Base-by-base conservation (phyloP, 2,113 vertebrate genomes). In the Odobenus rosmarus region DNA sequence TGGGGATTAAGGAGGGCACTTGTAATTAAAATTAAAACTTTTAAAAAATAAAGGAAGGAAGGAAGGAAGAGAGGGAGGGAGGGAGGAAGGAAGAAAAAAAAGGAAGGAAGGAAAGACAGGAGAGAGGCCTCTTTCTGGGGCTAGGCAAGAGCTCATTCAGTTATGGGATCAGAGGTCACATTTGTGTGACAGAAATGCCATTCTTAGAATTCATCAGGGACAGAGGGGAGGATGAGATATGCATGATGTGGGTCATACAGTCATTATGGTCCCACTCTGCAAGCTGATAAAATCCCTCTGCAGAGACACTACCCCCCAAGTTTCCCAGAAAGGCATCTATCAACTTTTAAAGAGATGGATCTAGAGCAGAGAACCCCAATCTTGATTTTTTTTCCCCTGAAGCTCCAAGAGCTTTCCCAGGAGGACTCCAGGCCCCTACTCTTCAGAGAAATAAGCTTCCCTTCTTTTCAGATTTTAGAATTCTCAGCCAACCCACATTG, bases 131-230 rank as follows among this genome's bases (percentile, higher is more conserved):
- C 64, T 31, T 1, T 62, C 19, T 77, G 16, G 14, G 16, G 1
- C 7, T 31, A 11, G 31, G 59, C 1, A 62, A 51, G 93, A 36
- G 31, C 28, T 57, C 23, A 59, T 26, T 26, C 26, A 51, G 4
- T 39, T 76, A 42, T 92, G 55, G 31, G 57, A 76, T 88, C 21
- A 33, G 15, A 28, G 15, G 12, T 1, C 18, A 46, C 23, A 49
- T 93, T 82, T 90, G 62, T 77, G 57, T 76, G 90, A 72, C 85
- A 87, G 67, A 85, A 92, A 82, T 10, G n/a, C 57, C 14, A 46
- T 46, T 31, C 55, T 9, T 28, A 57, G 64, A 77, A 28, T 16
- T 39, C 24, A 2, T 1, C 33, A 72, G 46, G 80, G 49, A 23
- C 0, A 1, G 2, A 64, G 15, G 21, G 39, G 57, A 46, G 39